Base-by-base conservation (phyloP, 2,888 invertebrate species). In the Amitus sp. region DNA sequence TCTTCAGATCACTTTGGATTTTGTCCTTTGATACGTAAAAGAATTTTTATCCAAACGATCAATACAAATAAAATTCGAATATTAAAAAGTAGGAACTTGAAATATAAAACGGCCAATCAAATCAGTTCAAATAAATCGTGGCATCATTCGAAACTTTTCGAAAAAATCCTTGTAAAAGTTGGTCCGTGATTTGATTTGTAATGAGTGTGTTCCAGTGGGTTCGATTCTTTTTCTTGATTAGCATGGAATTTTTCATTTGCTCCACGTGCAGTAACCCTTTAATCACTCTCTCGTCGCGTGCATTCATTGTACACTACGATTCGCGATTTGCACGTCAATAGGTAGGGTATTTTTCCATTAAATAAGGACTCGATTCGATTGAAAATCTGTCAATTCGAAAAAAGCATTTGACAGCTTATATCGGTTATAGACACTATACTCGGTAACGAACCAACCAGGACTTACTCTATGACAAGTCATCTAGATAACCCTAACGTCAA, bases 381-480 rank as follows among this genome's bases (percentile, higher is more conserved):
- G 82, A 80, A 79, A 80, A 80, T 80, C 81, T 79, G 81, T 82
- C 81, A 80, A 79, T 82, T 82, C 78, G 74, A 76, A 76, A 79
- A 79, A 78, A 78, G 75, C 77, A 75, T 78, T 77, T 74, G 78
- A 77, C 76, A 75, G 78, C 73, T 79, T 77, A 79, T 78, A 79
- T 80, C 73, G 80, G 78, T 76, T 75, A 73, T 73, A 72, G 72
- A 75, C 77, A 76, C 78, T 76, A 78, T 76, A 78, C 70, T 70
- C 72, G 63, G 64, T 69, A 73, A 67, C 69, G 73, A 68, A 71
- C 71, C 70, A 72, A 70, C 68, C 71, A 69, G 69, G 74, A 73
- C 69, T 76, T 73, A 71, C 71, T 70, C 66, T 65, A 74, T 74
- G 75, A 74, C 79, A 77, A 78, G 74, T 76, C 74, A 76, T 76